Evolutionary conservation across 2,888 invertebrate species (phyloP), one percentile per base, ranked within the genome.

Genomic region (Sympetrum striolatum): DNA sequence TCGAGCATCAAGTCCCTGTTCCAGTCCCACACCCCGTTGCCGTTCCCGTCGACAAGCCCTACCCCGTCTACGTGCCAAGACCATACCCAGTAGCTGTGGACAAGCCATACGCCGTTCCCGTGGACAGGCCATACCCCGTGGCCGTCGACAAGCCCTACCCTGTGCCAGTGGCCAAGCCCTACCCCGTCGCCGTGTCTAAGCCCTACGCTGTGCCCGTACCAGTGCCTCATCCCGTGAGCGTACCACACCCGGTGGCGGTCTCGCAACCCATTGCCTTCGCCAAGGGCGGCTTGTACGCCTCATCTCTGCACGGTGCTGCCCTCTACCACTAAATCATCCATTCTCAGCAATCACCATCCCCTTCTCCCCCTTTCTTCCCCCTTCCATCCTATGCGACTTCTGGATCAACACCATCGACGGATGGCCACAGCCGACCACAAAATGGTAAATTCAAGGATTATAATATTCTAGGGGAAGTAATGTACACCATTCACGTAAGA

Each of bases 21-120:
- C 92, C 92, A 5, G 92, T 93, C 37, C 92, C 92, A 91, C 91
- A 92, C 37, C 92, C 92, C 10, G 92, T 92, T 91, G 92, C 92
- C 53, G 92, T 93, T 15, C 92, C 92, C 53, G 92, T 93, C 44
- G 92, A 92, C 48, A 92, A 92, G 91, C 93, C 92, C 1, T 93
- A 92, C 91, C 92, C 92, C 79, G 92, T 92, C 90, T 91, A 91
- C 44, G 92, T 93, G 5, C 92, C 92, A 90, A 92, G 92, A 90
- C 92, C 91, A 58, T 92, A 92, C 25, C 93, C 92, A 18, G 91
- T 91, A 81, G 91, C 92, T 53, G 91, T 91, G 0, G 91, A 91
- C 80, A 91, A 90, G 58, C 91, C 73, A 22, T 73, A 80, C 18
- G 81, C 91, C 14, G 80, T 81, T 0, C 80, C 91, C 80, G 90